Percentiles rank a stretch among this genome's conserved stretches.
These are phyloP conservation scores for Nyctibius bracteatus DNA, from an alignment of 2,113 vertebrate species.

Conservation along the genomic window DNA sequence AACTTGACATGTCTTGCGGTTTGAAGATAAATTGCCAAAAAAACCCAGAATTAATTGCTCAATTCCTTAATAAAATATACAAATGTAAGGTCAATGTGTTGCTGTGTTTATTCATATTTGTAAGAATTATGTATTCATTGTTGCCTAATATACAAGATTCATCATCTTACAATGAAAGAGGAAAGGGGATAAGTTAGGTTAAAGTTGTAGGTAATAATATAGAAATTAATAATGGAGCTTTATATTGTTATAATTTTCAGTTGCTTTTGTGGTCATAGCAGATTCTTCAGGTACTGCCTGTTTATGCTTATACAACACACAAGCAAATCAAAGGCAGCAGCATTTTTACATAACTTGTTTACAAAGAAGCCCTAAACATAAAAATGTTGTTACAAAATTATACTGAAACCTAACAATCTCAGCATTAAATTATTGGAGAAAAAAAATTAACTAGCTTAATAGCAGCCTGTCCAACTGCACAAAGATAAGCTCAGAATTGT, in stretches of 20 bases:
- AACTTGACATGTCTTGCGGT: not conserved
- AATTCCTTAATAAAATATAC: not conserved
- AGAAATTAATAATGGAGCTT: not conserved
- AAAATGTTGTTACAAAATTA: constrained; percentile 16
- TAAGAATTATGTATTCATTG: not conserved
- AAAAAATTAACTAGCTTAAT: constrained; percentile 37
- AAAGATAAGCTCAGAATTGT: constrained; percentile 16
- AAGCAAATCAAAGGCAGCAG: not conserved
- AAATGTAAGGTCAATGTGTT: not conserved
- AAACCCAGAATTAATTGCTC: constrained; percentile 17
- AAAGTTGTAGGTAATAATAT: not conserved
- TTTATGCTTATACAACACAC: not conserved
- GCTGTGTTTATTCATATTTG: not conserved
- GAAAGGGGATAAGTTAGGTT: not conserved
- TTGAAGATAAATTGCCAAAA: not conserved
- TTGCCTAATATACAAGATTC: not conserved
- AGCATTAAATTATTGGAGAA: constrained; percentile 19
- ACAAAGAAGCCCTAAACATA: not conserved
- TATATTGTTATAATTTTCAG: not conserved
- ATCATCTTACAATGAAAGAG: not conserved
- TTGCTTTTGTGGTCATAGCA: not conserved
- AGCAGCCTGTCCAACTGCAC: constrained; percentile 22
- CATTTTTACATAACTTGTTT: not conserved
- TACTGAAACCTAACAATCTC: constrained; percentile 21
- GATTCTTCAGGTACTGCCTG: not conserved